Conservation (phyloP, 2,888 invertebrate species). For the Hirtodrosophila duncani region DNA sequence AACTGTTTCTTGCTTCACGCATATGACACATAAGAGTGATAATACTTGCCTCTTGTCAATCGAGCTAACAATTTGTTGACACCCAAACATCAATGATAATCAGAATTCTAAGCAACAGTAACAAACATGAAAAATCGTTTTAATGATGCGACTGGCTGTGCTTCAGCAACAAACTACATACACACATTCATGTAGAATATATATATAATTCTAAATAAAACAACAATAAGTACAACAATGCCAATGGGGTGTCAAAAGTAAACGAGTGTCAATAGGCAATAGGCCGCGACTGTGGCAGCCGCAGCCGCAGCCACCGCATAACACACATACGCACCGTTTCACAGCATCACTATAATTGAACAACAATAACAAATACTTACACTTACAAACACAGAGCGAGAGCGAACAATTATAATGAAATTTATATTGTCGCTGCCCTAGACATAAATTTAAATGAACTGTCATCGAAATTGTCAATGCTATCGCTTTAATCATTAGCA, state of each 20-base stretch:
- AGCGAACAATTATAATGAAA: slow-evolving; percentile 19
- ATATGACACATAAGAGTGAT: no score
- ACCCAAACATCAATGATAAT: slow-evolving; percentile 28
- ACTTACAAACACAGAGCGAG: not conserved
- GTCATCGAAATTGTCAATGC: slow-evolving; percentile 58
- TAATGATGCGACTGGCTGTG: no score
- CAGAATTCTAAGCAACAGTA: no score
- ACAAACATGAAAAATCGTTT: no score
- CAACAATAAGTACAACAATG: slow-evolving; percentile 11
- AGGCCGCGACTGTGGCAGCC: slow-evolving; percentile 27
- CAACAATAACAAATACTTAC: slow-evolving; percentile 13
- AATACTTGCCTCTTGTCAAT: no score
- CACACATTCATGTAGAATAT: slow-evolving; percentile 2
- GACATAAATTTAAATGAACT: slow-evolving; percentile 64
- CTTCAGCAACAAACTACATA: slow-evolving; percentile 5
- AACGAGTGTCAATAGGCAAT: slow-evolving; percentile 67
- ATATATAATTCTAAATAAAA: slow-evolving; percentile 13
- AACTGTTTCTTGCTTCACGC: no score
- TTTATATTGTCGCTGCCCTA: slow-evolving; percentile 47
- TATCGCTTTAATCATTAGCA: slow-evolving; percentile 35
- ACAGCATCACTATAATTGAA: slow-evolving; percentile 41
- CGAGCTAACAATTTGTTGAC: no score
- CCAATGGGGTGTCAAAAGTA: slow-evolving; percentile 53
- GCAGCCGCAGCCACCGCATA: no score
- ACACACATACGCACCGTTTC: slow-evolving; percentile 31